Evolutionary conservation across 2,888 invertebrate species (phyloP).

Genomic region (Cataglyphis livida): DNA sequence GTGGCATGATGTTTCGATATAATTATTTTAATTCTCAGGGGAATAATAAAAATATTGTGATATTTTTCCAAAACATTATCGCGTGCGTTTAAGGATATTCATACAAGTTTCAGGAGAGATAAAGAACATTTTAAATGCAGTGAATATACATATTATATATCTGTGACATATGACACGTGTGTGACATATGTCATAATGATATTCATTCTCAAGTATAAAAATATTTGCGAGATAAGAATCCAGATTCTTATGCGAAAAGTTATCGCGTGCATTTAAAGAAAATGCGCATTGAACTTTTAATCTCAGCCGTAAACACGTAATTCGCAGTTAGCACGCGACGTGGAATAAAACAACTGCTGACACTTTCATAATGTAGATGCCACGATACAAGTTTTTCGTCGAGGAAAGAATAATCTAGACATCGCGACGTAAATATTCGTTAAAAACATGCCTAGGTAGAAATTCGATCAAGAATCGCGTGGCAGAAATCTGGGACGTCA

Average conservation of each 20-base stretch:
- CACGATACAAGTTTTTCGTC: slow-evolving; percentile 20
- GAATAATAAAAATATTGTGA: slow-evolving; percentile 23
- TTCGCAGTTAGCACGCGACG: slow-evolving; percentile 47
- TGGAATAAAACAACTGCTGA: slow-evolving; percentile 38
- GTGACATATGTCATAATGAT: neutral
- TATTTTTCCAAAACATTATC: slow-evolving; percentile 24
- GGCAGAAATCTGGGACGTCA: slow-evolving; percentile 29
- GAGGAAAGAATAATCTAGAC: slow-evolving; percentile 4
- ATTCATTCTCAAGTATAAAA: slow-evolving; percentile 14
- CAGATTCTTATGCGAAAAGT: neutral
- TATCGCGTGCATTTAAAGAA: slow-evolving; percentile 36
- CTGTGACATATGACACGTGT: neutral
- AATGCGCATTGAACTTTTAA: slow-evolving; percentile 39
- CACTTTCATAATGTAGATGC: slow-evolving; percentile 46
- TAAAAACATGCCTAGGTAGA: slow-evolving; percentile 10
- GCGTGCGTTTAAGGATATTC: neutral
- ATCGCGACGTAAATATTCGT: slow-evolving; percentile 30
- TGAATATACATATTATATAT: neutral
- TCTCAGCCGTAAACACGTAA: slow-evolving; percentile 16
- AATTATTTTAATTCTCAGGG: neutral
- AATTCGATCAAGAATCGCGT: slow-evolving; percentile 45
- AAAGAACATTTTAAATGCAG: neutral
- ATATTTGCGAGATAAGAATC: slow-evolving; percentile 22
- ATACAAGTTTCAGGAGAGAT: neutral
- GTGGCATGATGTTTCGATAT: neutral